Conservation (phyloP, 2,113 vertebrate species). For the Sebastes fasciatus region DNA sequence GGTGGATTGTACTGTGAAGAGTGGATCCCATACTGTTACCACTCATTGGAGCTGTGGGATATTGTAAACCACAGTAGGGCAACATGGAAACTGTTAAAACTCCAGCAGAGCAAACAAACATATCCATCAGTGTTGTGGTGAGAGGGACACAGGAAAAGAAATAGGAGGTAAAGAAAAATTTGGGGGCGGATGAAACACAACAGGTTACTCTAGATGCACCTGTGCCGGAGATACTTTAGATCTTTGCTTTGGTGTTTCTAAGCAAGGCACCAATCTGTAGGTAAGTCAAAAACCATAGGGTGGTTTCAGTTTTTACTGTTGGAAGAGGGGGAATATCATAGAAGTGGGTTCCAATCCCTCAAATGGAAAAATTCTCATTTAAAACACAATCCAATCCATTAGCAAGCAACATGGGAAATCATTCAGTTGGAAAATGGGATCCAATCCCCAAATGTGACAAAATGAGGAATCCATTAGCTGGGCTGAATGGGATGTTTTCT, state of each 20-base stretch:
- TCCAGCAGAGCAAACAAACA: constrained; percentile 64
- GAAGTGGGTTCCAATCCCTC: constrained; percentile 18
- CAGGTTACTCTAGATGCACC: background rate
- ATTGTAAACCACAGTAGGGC: constrained; percentile 34
- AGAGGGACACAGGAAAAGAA: constrained; percentile 12
- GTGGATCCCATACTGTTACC: constrained; percentile 55
- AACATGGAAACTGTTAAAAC: constrained; percentile 54
- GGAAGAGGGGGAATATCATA: background rate
- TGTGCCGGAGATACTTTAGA: background rate
- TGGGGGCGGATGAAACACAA: background rate
- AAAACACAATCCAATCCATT: constrained; percentile 56
- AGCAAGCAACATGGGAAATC: constrained; percentile 51
- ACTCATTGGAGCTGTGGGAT: constrained; percentile 58
- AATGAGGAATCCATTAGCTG: constrained; percentile 38
- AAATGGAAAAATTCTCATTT: constrained; percentile 45
- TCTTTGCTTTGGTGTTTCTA: background rate
- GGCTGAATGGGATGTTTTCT: constrained; percentile 20
- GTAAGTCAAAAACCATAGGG: background rate
- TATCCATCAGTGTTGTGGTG: constrained; percentile 37
- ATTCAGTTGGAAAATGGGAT: constrained; percentile 54
- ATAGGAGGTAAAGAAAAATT: constrained; percentile 2
- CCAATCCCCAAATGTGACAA: constrained; percentile 53
- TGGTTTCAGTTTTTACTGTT: constrained; percentile 22
- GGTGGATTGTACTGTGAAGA: constrained; percentile 39
- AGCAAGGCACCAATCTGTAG: background rate